Evolutionary conservation across 2,113 vertebrate genomes (phyloP), one percentile per base, ranked within the genome.

Genomic region (Scalopus aquaticus): DNA sequence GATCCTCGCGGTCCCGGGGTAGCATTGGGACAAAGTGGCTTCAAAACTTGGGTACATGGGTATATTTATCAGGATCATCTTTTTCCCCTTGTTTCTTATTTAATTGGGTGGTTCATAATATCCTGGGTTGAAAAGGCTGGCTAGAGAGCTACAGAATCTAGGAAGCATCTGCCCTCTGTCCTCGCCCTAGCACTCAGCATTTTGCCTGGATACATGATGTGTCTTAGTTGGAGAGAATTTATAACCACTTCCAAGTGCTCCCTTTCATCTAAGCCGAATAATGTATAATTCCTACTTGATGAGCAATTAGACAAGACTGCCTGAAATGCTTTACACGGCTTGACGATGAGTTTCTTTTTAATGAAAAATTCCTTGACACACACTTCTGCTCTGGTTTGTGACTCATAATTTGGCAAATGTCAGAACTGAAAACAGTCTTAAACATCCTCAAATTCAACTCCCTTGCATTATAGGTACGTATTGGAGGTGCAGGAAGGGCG

Each of bases 331-430:
- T 77, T 15, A 22, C 67, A 49, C 0, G 8, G 67, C 78, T 91
- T 4, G 32, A 86, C 74, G 88, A 90, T 62, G 81, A 95, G 72
- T 92, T 94, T 93, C 85, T 80, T 95, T 91, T 88, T 88, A 85
- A 93, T 86, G 93, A 86, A 78, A 95, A 96, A 84, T 93, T 95
- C 90, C 92, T 92, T 77, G 87, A 88, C 49, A 35, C 32, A 0
- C 83, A 7, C 72, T 65, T 65, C 94, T 69, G 77, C 32, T 77
- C 49, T 17, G 4, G 32, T 81, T 56, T 69, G 86, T 95, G 82
- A 92, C 42, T 95, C 88, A 62, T 77, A 74, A 88, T 35, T 78
- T 72, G 46, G 65, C 2, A 0, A 69, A 58, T 26, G 35, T 65
- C 88, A 78, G 60, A 77, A 35, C 67, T 49, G 64, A 46, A 67